Percentiles rank a stretch among this genome's conserved stretches.
Conservation (phyloP, 2,888 invertebrate genomes). For the Oscheius onirici region DNA sequence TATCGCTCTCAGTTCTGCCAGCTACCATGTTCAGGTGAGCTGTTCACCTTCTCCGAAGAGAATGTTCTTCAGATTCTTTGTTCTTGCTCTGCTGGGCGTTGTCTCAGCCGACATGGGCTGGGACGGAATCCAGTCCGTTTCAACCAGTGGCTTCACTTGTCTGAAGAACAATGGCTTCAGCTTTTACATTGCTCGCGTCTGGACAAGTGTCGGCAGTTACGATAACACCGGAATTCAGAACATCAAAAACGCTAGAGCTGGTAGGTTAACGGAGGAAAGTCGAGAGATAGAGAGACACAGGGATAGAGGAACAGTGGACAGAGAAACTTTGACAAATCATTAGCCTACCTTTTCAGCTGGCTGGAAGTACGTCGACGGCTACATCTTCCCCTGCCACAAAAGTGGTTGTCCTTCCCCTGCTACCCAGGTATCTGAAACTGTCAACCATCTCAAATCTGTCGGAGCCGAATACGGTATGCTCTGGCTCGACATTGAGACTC, state of each 20-base stretch:
- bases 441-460: constrained; percentile 25
- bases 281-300: too few species aligned
- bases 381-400: constrained; percentile 46
- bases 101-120: constrained; percentile 15
- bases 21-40: neutral
- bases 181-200: constrained; percentile 53
- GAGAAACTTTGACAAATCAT: too few species aligned
- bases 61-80: neutral
- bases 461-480: constrained; percentile 32
- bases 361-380: constrained; percentile 42
- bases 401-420: constrained; percentile 38
- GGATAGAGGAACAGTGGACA: too few species aligned
- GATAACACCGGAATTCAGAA: constrained; percentile 54
- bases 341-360: constrained; percentile 45
- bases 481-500: constrained; percentile 49
- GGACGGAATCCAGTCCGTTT: constrained; percentile 33
- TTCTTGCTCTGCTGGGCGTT: constrained; percentile 5
- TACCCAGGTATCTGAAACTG: constrained; percentile 29
- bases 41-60: too few species aligned
- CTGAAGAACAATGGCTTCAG: constrained; percentile 42
- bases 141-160: constrained; percentile 42
- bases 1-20: neutral
- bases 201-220: constrained; percentile 42
- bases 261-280: constrained; percentile 28
- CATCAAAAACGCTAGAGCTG: constrained; percentile 55